phyloP scores from a whole-genome alignment of 2,113 vertebrate species.

The Paracanthobrama guichenoti region DNA sequence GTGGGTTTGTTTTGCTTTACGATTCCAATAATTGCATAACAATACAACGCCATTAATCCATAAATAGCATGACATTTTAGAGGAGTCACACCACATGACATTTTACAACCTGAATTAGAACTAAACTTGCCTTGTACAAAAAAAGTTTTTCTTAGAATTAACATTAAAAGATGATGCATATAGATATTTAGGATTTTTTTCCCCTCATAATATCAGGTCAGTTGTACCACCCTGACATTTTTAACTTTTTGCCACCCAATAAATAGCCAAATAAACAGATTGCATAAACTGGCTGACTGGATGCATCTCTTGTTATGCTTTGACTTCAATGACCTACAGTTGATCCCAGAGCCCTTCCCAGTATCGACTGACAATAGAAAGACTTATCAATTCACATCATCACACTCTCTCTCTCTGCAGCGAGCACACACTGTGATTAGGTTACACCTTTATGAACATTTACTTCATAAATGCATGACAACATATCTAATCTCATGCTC shows the following conservation, averaged over 20 bases:
- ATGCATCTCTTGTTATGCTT: not conserved
- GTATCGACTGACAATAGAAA: not conserved
- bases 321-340: not conserved
- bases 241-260: not conserved
- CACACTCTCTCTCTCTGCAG: not conserved
- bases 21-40: no score
- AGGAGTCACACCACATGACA: no score
- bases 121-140: no score
- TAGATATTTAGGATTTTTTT: not conserved
- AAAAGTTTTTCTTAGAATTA: no score
- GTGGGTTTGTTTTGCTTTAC: no score
- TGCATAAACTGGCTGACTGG: not conserved
- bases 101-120: no score
- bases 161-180: no score
- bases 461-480: conserved; percentile 10
- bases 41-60: no score
- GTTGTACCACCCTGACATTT: not conserved
- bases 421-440: not conserved
- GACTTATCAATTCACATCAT: not conserved
- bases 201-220: no score
- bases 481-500: not conserved
- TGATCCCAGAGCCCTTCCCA: not conserved
- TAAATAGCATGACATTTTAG: no score
- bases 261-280: not conserved
- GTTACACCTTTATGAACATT: not conserved